phyloP scores from a whole-genome alignment of 2,888 invertebrate species.

The Hartigia nigra region DNA sequence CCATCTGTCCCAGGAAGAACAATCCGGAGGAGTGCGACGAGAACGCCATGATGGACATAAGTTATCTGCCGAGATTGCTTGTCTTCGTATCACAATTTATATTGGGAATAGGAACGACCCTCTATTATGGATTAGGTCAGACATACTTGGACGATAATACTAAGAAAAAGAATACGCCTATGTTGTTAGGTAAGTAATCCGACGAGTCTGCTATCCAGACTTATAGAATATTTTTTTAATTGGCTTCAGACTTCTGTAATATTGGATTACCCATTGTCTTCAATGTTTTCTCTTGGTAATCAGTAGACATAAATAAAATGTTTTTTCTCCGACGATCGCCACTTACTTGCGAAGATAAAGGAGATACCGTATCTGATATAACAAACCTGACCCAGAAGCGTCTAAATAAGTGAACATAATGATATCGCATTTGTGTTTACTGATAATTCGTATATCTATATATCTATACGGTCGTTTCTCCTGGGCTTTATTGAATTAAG shows the following conservation, averaged over 20 bases:
- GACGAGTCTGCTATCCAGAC: neutral
- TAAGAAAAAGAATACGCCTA: conserved; percentile 73
- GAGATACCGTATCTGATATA: neutral
- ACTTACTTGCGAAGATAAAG: neutral
- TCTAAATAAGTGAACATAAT: neutral
- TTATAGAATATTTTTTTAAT: neutral
- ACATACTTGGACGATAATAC: conserved; percentile 78
- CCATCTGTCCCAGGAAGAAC: conserved; percentile 51
- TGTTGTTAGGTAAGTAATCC: conserved; percentile 68
- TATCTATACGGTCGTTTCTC: neutral
- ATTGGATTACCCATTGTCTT: neutral
- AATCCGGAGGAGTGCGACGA: conserved; percentile 64
- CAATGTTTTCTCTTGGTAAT: neutral
- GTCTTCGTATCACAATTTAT: conserved; percentile 77
- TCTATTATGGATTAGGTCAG: conserved; percentile 75
- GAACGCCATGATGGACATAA: conserved; percentile 60
- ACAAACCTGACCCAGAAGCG: neutral
- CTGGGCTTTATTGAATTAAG: neutral
- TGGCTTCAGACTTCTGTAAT: neutral
- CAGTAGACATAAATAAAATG: neutral
- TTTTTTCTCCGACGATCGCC: neutral
- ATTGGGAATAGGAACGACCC: conserved; percentile 75
- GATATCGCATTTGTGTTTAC: neutral
- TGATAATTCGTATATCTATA: neutral
- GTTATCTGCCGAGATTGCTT: conserved; percentile 69